phyloP scores from a whole-genome alignment of 2,888 invertebrate genomes.

The Macaria notata region DNA sequence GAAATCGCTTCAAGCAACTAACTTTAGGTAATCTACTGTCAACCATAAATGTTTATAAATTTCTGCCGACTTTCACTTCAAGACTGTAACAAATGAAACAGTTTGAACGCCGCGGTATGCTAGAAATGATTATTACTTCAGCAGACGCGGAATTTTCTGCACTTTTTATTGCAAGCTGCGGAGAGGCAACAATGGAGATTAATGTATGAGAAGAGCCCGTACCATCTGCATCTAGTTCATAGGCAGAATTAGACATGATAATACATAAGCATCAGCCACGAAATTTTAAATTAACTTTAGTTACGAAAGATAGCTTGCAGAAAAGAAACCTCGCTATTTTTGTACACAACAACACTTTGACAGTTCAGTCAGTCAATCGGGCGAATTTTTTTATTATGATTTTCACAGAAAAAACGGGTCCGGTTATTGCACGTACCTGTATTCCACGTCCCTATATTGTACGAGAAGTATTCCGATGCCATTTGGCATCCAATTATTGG shows the following conservation, averaged over 20 bases:
- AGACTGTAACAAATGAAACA: constrained; percentile 10
- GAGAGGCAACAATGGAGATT: background rate
- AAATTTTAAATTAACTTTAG: constrained; percentile 25
- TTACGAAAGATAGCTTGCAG: constrained; percentile 23
- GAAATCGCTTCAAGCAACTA: no score
- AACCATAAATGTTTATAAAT: constrained; percentile 7
- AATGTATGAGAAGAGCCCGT: constrained; percentile 31
- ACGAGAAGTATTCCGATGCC: no score
- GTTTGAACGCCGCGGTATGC: constrained; percentile 15
- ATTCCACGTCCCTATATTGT: no score
- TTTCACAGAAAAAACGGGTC: no score
- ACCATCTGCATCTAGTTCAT: constrained; percentile 76
- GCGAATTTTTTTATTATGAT: no score
- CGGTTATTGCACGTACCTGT: no score
- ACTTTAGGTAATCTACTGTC: background rate
- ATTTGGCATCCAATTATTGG: no score
- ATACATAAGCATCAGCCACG: constrained; percentile 36
- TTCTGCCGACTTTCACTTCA: constrained; percentile 15
- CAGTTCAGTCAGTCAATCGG: background rate
- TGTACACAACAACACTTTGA: constrained; percentile 31
- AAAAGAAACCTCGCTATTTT: constrained; percentile 47
- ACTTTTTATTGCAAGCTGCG: constrained; percentile 7
- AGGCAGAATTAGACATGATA: constrained; percentile 68
- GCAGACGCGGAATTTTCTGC: constrained; percentile 6
- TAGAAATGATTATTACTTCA: constrained; percentile 11